Evolutionary conservation across 37 sponge, comb jelly and placozoan genomes (phyloP).

Genomic region (Haliclona indistincta): DNA sequence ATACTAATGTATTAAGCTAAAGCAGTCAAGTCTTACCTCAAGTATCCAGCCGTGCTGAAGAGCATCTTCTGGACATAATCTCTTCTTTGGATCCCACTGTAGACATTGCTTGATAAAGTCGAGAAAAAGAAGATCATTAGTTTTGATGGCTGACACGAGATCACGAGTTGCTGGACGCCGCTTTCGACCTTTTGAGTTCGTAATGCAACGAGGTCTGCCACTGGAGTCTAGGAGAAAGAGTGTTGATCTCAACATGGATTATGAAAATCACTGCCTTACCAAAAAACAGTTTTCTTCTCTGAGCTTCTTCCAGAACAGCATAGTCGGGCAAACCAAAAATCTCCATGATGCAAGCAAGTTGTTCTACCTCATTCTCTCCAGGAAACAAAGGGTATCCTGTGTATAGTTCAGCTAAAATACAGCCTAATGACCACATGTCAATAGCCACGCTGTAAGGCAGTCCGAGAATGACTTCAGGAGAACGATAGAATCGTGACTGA

Average conservation of each 20-base stretch:
- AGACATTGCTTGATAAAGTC: constrained; percentile 90
- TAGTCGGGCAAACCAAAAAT: constrained; percentile 64
- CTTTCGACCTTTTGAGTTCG: constrained; percentile 82
- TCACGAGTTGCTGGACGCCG: constrained; percentile 66
- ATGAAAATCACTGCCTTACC: constrained; percentile 30
- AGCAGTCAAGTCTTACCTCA: constrained; percentile 45
- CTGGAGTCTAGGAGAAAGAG: constrained; percentile 61
- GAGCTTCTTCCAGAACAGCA: constrained; percentile 72
- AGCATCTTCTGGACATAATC: constrained; percentile 81
- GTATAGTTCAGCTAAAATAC: constrained; percentile 88
- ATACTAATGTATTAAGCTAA: neutral
- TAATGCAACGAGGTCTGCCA: constrained; percentile 73
- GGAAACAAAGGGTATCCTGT: constrained; percentile 94
- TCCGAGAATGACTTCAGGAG: constrained; percentile 80
- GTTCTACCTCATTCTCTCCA: constrained; percentile 90
- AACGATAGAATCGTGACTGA: constrained; percentile 89
- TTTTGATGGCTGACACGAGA: constrained; percentile 61
- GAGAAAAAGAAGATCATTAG: constrained; percentile 71
- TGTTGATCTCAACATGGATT: neutral
- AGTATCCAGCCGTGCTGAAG: constrained; percentile 84
- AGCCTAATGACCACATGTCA: constrained; percentile 93
- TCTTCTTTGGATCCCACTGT: constrained; percentile 64
- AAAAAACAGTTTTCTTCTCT: constrained; percentile 85
- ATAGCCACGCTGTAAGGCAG: constrained; percentile 89
- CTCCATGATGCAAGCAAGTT: constrained; percentile 92